A percentile compares a stretch with the other conserved stretches of the same genome.
Evolutionary conservation across 2,113 vertebrate genomes (phyloP).

Genomic region (Ciconia stormi): DNA sequence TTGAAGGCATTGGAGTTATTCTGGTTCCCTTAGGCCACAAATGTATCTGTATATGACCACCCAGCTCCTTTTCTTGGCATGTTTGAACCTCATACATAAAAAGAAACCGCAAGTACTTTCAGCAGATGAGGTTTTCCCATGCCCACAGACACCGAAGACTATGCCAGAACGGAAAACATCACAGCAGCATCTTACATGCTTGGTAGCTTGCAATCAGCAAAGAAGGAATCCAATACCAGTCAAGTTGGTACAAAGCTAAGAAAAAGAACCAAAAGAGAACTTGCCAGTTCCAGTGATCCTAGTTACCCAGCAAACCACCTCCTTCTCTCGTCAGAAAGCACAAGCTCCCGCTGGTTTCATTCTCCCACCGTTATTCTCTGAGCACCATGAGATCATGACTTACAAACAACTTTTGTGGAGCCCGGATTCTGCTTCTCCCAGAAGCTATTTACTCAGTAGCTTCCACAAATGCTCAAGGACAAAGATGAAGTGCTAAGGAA

Average conservation of each 20-base stretch:
- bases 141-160: not conserved
- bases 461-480: not conserved
- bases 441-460: not conserved
- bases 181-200: not conserved
- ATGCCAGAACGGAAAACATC: not conserved
- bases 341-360: not conserved
- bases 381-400: not conserved
- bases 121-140: not conserved
- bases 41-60: not conserved
- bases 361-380: not conserved
- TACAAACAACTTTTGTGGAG: not conserved
- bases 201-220: not conserved
- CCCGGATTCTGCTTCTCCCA: not conserved
- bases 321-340: not conserved
- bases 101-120: not conserved
- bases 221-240: not conserved
- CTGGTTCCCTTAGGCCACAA: not conserved
- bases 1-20: not conserved
- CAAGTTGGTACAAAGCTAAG: not conserved
- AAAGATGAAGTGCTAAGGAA: not conserved
- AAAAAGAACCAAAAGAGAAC: not conserved
- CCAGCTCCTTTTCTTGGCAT: not conserved
- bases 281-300: not conserved
- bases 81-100: not conserved
- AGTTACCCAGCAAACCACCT: not conserved